Evolutionary conservation across 2,113 vertebrate species (phyloP).

Genomic region (Gymnobelideus leadbeateri): DNA sequence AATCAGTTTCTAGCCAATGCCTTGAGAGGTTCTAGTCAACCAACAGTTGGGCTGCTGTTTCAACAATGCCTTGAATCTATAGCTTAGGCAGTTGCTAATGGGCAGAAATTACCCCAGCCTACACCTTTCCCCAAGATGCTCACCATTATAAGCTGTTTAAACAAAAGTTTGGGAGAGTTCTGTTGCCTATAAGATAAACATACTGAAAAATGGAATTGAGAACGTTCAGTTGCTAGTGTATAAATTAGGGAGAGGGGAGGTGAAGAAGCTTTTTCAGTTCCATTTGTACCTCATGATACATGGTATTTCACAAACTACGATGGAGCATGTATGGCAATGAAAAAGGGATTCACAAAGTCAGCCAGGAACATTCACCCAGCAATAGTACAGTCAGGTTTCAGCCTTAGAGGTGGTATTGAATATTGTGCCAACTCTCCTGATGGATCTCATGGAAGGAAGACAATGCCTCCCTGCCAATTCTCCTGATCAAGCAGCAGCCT

Average conservation of each 20-base stretch:
- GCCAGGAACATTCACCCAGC: not conserved
- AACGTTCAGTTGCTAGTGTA: not conserved
- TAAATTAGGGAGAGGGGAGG: not conserved
- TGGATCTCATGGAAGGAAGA: slow-evolving; percentile 7
- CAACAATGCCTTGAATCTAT: not conserved
- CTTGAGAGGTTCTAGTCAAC: not conserved
- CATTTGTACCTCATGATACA: not conserved
- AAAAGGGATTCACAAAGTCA: not conserved
- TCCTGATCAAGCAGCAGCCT: not conserved
- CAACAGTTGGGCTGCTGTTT: not conserved
- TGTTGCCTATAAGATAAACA: not conserved
- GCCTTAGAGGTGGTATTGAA: not conserved
- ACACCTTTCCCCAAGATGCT: not conserved
- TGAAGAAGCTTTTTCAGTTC: not conserved
- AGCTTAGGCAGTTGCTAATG: not conserved
- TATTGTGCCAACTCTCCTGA: not conserved
- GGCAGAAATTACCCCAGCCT: not conserved
- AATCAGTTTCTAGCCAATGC: not conserved
- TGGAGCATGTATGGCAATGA: not conserved
- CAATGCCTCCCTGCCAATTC: not conserved
- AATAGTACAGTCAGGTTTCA: not conserved
- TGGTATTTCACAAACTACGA: not conserved
- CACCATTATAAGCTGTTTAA: not conserved
- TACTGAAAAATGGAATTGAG: not conserved
- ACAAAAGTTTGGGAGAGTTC: not conserved